Conservation (phyloP, 2,797 vertebrate species). For the Chloroceryle amazona region DNA sequence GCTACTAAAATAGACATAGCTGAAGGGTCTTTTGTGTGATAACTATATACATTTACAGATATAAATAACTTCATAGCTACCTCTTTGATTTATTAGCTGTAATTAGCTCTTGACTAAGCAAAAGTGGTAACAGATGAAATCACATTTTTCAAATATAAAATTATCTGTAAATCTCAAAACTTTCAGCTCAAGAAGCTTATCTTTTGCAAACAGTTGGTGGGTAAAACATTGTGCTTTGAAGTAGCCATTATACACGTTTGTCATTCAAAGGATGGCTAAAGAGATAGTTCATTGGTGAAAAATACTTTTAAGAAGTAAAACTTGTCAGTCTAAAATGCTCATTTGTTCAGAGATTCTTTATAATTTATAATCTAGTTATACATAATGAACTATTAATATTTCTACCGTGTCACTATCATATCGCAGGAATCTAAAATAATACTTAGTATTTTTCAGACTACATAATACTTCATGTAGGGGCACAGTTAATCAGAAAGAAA, state of each 20-base stretch:
- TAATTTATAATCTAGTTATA: background rate
- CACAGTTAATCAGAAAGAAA: slow-evolving; percentile 83
- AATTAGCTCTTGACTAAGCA: slow-evolving; percentile 24
- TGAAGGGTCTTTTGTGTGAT: background rate
- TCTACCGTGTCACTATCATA: slow-evolving; percentile 48
- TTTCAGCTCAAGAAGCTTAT: slow-evolving; percentile 46
- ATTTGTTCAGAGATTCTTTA: slow-evolving; percentile 25
- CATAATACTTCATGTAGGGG: slow-evolving; percentile 55
- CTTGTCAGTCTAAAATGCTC: slow-evolving; percentile 44
- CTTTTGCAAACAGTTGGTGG: slow-evolving; percentile 66
- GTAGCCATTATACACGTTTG: slow-evolving; percentile 66
- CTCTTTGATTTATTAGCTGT: slow-evolving; percentile 12
- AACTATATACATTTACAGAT: slow-evolving; percentile 34
- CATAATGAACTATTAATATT: slow-evolving; percentile 42
- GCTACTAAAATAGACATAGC: slow-evolving; percentile 28
- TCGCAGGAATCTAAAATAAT: slow-evolving; percentile 66
- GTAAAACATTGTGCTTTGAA: slow-evolving; percentile 81
- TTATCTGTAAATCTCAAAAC: slow-evolving; percentile 75
- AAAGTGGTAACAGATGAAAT: slow-evolving; percentile 15
- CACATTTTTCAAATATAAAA: slow-evolving; percentile 72
- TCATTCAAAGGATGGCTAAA: slow-evolving; percentile 61
- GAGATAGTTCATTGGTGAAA: slow-evolving; percentile 63
- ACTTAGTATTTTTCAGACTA: slow-evolving; percentile 57
- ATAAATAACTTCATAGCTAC: slow-evolving; percentile 8
- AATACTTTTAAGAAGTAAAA: slow-evolving; percentile 56